Base-by-base conservation (phyloP, 2,797 vertebrate genomes). In the Labeo calbasu region DNA sequence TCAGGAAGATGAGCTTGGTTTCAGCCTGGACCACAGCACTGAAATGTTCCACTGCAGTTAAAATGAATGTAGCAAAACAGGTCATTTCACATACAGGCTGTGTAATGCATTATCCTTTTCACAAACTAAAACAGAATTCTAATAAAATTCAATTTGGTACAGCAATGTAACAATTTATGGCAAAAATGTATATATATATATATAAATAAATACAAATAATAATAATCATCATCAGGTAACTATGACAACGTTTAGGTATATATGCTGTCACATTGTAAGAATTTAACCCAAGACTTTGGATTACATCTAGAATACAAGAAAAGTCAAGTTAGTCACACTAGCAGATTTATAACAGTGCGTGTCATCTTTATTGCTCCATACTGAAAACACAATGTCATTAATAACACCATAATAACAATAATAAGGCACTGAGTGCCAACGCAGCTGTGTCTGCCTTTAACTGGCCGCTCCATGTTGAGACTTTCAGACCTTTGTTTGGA, bases 401-500 rank as follows among this genome's bases (percentile, higher is more conserved):
- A 51, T 50, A 11, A 72, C 25, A 40, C 12, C 13, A 75, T n/a
- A 50, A 7, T 43, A 65, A 43, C 23, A 65, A 46, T 65, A 66
- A 13, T 0, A 76, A 40, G 6, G 61, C 10, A 1, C 28, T 55
- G 48, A 77, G 15, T 23, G 5, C 25, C 6, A 75, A 2, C 11
- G 23, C 32, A 43, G 21, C 59, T 55, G 32, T 0, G 5, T 75
- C 69, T 46, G 46, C 6, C 48, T 76, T 83, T 36, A 23, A 25
- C 57, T 13, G 48, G 19, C 61, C 59, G 23, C 28, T 76, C 81
- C 81, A 83, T 9, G 23, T 14, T 40, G 71, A 65, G 46, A 21
- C 25, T 21, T 25, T 65, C 3, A 51, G 21, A 53, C 46, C 81
- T 83, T 76, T 75, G 71, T 68, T 2, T 76, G 48, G 59, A 76